These are phyloP conservation scores for Chrysopilus asiliformis DNA, from an alignment of 2,888 invertebrate species.

Conservation along the genomic window DNA sequence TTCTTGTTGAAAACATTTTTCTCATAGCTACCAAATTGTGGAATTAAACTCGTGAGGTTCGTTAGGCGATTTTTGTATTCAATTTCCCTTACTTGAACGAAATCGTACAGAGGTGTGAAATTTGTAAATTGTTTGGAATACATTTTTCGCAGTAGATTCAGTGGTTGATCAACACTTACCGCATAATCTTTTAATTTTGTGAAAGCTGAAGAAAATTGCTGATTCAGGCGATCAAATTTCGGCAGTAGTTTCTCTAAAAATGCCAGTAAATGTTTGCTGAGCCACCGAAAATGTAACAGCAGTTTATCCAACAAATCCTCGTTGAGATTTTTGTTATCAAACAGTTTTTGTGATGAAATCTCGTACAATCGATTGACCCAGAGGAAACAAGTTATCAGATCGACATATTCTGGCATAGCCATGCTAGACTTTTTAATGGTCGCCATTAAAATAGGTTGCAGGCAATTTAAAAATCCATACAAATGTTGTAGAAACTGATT, in stretches of 20 bases:
- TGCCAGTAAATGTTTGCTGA: constrained; percentile 47
- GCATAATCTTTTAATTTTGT: constrained; percentile 20
- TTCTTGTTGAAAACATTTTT: neutral
- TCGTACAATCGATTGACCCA: constrained; percentile 30
- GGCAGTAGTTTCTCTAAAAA: constrained; percentile 15
- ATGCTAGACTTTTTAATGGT: constrained; percentile 17
- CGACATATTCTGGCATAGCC: constrained; percentile 16
- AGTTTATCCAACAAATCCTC: constrained; percentile 47
- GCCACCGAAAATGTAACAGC: constrained; percentile 60
- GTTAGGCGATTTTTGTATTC: neutral
- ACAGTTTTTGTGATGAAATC: constrained; percentile 22
- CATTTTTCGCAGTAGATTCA: constrained; percentile 14
- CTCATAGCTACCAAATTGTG: neutral
- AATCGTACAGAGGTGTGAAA: constrained; percentile 8
- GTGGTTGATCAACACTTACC: constrained; percentile 10
- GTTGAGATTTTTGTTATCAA: constrained; percentile 30
- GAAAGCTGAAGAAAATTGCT: constrained; percentile 16
- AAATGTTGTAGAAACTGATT: constrained; percentile 25
- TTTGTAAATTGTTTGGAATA: constrained; percentile 14
- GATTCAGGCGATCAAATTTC: constrained; percentile 13
- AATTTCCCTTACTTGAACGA: neutral
- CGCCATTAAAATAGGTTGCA: constrained; percentile 18
- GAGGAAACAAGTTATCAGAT: constrained; percentile 22
- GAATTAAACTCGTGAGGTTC: neutral
- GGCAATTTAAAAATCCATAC: constrained; percentile 19